phyloP scores from a whole-genome alignment of 2,888 invertebrate genomes.

The Drosophila meridionalis region DNA sequence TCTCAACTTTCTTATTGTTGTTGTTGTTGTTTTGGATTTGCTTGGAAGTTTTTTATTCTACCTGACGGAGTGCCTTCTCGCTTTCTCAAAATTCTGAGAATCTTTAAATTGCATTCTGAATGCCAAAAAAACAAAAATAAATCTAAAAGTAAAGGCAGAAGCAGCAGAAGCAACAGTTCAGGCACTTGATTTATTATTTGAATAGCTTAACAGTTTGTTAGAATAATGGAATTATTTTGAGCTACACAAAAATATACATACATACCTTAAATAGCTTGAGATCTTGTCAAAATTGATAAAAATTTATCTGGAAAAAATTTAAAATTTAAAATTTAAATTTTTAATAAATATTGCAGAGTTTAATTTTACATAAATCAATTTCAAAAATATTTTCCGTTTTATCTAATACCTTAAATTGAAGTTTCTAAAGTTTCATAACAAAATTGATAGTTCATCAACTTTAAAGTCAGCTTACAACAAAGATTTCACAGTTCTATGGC shows the following conservation, averaged over 20 bases:
- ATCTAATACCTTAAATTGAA: neutral
- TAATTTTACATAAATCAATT: neutral
- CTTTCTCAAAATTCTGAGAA: slow-evolving; percentile 58
- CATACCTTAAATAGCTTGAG: slow-evolving; percentile 4
- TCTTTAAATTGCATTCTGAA: slow-evolving; percentile 72
- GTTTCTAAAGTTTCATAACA: too few species aligned
- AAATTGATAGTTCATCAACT: slow-evolving; percentile 1
- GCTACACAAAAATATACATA: slow-evolving; percentile 4
- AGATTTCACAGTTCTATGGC: slow-evolving; percentile 4
- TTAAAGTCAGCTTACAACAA: neutral
- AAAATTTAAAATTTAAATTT: neutral
- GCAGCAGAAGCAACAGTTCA: neutral
- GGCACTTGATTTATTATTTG: slow-evolving; percentile 49
- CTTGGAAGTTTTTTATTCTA: slow-evolving; percentile 37
- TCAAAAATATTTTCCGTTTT: neutral
- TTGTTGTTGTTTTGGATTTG: slow-evolving; percentile 21
- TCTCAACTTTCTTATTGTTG: slow-evolving; percentile 28
- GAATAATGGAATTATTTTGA: slow-evolving; percentile 9
- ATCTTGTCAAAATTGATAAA: slow-evolving; percentile 32
- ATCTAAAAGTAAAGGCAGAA: slow-evolving; percentile 7
- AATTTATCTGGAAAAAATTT: slow-evolving; percentile 6
- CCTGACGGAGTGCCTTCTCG: slow-evolving; percentile 49
- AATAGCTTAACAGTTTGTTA: slow-evolving; percentile 32
- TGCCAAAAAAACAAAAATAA: slow-evolving; percentile 30
- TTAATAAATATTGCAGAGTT: neutral